Conservation (phyloP, 1,140 invertebrate species). For the Dreissena polymorpha region DNA sequence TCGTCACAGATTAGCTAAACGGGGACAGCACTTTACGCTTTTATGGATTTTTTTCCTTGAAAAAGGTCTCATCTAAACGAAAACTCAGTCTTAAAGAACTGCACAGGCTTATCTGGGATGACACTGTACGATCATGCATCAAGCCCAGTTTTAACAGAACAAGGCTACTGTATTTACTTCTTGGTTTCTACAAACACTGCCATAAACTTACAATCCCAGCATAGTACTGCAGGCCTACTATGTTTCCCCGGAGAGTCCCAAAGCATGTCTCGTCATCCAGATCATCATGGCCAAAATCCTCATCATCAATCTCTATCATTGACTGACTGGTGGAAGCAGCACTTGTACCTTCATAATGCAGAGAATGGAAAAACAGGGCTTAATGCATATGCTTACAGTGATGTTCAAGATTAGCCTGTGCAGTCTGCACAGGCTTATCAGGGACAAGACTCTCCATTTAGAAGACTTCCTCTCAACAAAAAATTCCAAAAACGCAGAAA, state of each 20-base stretch:
- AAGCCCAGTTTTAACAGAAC: no score
- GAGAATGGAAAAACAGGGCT: not conserved
- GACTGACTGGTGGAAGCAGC: not conserved
- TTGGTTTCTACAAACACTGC: no score
- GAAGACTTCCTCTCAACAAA: not conserved
- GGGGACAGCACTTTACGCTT: no score
- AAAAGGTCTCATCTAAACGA: no score
- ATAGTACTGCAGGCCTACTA: conserved; percentile 66
- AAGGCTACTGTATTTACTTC: no score
- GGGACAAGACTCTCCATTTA: no score
- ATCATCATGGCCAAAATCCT: conserved; percentile 38
- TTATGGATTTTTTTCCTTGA: no score
- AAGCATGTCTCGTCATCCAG: conserved; percentile 57
- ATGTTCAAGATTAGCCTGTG: not conserved
- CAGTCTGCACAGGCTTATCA: no score
- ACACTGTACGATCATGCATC: no score
- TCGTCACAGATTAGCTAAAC: no score
- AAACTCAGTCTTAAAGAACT: no score
- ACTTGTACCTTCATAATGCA: not conserved
- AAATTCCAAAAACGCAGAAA: not conserved
- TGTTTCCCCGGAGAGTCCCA: conserved; percentile 56
- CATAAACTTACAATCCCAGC: conserved; percentile 60
- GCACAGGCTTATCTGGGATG: no score
- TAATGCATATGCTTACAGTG: not conserved
- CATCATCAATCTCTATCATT: not conserved